Conservation (phyloP, 1,140 invertebrate species). For the Phymorhynchus buccinoides region DNA sequence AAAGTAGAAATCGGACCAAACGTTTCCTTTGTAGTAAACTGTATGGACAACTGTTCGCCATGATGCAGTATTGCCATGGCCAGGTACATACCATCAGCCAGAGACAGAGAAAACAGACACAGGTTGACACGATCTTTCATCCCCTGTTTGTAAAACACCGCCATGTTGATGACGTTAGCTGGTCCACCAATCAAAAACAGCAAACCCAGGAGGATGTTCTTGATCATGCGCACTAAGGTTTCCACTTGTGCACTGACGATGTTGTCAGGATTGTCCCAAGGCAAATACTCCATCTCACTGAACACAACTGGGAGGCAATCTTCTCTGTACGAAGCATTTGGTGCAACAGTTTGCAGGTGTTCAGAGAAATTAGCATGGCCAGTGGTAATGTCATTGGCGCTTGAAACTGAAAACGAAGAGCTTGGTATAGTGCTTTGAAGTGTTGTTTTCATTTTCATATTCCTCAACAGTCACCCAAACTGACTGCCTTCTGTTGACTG, state of each 20-base stretch:
- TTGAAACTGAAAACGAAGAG: too few relatives aligned
- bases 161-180: neutral
- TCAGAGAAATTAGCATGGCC: too few relatives aligned
- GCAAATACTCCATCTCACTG: constrained; percentile 4
- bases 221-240: neutral
- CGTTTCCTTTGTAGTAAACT: neutral
- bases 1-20: neutral
- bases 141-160: neutral
- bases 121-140: neutral
- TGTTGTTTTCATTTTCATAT: too few relatives aligned
- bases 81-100: neutral
- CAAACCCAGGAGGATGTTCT: neutral
- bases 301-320: neutral
- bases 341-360: too few relatives aligned
- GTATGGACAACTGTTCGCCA: neutral
- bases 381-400: too few relatives aligned
- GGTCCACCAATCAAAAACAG: constrained; percentile 2
- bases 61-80: neutral
- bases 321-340: too few relatives aligned
- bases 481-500: too few relatives aligned
- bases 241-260: neutral
- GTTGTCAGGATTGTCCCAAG: constrained; percentile 7
- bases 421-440: too few relatives aligned
- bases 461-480: too few relatives aligned
- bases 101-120: neutral